Evolutionary conservation across 2,888 invertebrate genomes (phyloP).

Genomic region (Lasioglossum leucozonium): DNA sequence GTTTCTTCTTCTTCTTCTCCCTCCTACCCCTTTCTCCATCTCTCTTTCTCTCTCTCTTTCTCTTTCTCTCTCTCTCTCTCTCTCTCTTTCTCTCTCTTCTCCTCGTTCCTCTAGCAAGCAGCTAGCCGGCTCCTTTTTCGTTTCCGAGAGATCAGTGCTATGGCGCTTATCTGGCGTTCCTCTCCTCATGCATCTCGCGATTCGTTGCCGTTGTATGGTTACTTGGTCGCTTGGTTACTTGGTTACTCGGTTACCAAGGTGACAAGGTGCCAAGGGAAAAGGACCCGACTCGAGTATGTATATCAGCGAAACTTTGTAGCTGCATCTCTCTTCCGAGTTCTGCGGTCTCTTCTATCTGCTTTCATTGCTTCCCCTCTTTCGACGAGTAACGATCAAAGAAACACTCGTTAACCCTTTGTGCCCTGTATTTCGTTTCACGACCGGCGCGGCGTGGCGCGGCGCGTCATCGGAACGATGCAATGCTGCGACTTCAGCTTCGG

Average conservation of each 20-base stretch:
- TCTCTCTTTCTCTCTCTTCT: conserved; percentile 4
- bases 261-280: conserved; percentile 51
- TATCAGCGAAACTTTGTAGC: conserved; percentile 42
- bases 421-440: conserved; percentile 1
- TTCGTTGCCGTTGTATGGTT: conserved; percentile 55
- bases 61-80: conserved; percentile 4
- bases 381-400: conserved; percentile 30
- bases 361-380: conserved; percentile 4
- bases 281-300: conserved; percentile 22
- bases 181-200: conserved; percentile 54
- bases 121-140: conserved; percentile 44
- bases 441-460: not conserved
- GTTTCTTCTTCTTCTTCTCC: conserved; percentile 65
- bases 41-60: no score
- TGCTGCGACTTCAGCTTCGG: not conserved
- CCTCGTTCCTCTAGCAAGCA: conserved; percentile 33
- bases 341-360: not conserved
- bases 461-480: not conserved
- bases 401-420: conserved; percentile 29
- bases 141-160: conserved; percentile 47
- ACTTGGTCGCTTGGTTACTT: conserved; percentile 74
- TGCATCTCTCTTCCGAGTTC: conserved; percentile 12
- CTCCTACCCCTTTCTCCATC: no score
- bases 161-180: conserved; percentile 60
- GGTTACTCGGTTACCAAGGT: conserved; percentile 75